phyloP scores from a whole-genome alignment of 2,113 vertebrate genomes.

The Tachysurus vachellii region DNA sequence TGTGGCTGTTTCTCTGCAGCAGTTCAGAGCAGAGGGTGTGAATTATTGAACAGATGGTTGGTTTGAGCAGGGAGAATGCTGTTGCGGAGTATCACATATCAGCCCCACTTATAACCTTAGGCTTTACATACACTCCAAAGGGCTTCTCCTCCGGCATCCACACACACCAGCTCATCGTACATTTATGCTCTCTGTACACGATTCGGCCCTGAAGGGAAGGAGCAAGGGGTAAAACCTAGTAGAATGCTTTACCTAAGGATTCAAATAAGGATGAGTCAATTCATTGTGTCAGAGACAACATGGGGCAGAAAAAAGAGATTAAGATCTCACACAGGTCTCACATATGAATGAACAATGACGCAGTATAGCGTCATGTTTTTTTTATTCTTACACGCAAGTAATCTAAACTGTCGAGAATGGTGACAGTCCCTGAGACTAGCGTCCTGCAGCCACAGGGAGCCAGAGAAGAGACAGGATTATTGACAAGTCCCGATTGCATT shows the following conservation, averaged over 20 bases:
- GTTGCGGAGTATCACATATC: slow-evolving; percentile 66
- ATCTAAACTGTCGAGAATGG: slow-evolving; percentile 30
- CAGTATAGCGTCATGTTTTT: background rate
- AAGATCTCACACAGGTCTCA: slow-evolving; percentile 5
- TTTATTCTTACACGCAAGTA: slow-evolving; percentile 10
- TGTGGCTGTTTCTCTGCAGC: slow-evolving; percentile 9
- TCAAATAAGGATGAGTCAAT: slow-evolving; percentile 29
- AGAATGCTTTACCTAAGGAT: slow-evolving; percentile 4
- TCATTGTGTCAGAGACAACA: slow-evolving; percentile 16
- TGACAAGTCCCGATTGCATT: slow-evolving; percentile 19
- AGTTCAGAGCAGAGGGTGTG: slow-evolving; percentile 46
- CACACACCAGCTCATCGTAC: slow-evolving; percentile 32
- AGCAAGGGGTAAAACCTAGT: background rate
- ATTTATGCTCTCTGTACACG: slow-evolving; percentile 32
- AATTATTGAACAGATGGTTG: slow-evolving; percentile 69
- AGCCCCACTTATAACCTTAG: slow-evolving; percentile 55
- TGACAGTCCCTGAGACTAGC: slow-evolving; percentile 31
- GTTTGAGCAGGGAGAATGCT: slow-evolving; percentile 58
- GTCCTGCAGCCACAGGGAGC: slow-evolving; percentile 2
- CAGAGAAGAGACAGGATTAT: slow-evolving; percentile 17
- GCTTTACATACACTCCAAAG: slow-evolving; percentile 61
- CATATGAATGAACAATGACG: slow-evolving; percentile 14
- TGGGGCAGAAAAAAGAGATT: slow-evolving; percentile 14
- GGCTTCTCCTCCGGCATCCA: slow-evolving; percentile 58
- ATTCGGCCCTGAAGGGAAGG: slow-evolving; percentile 5